A percentile compares a stretch with the other conserved stretches of the same genome.
These are phyloP conservation scores for Alligator mississippiensis DNA, from an alignment of 2,113 vertebrate species.

Conservation along the genomic window DNA sequence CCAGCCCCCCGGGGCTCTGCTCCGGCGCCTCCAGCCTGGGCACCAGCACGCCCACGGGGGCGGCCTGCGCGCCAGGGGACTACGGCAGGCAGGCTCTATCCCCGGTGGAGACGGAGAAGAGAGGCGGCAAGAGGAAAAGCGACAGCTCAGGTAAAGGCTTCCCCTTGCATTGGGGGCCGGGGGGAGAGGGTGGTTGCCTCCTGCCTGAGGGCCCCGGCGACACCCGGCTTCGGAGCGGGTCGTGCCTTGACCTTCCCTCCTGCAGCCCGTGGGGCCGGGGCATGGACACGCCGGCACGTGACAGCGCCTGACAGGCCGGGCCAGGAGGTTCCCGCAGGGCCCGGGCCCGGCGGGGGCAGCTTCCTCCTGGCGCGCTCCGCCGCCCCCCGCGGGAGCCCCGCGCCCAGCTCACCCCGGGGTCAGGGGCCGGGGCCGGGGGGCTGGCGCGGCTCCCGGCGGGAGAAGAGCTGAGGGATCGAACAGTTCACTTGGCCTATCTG, in stretches of 20 bases:
- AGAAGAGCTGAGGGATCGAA: too few species aligned
- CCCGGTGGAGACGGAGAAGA: slow-evolving; percentile 93
- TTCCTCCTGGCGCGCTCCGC: neutral
- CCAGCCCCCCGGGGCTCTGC: slow-evolving; percentile 89
- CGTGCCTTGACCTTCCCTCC: neutral
- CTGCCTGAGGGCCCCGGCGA: neutral
- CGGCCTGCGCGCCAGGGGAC: slow-evolving; percentile 90
- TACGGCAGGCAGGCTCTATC: slow-evolving; percentile 94
- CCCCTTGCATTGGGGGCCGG: neutral
- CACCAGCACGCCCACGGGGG: slow-evolving; percentile 87
- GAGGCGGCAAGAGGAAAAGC: slow-evolving; percentile 92
- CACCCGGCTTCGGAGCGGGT: too few species aligned
- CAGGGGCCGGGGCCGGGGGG: too few species aligned
- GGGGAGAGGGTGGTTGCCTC: neutral
- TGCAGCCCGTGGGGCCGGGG: neutral
- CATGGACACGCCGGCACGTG: slow-evolving; percentile 31
- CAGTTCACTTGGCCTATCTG: too few species aligned
- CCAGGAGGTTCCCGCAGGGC: neutral
- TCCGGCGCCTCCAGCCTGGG: slow-evolving; percentile 90
- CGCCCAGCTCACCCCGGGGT: too few species aligned
- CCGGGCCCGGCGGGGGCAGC: too few species aligned
- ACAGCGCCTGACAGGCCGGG: slow-evolving; percentile 38
- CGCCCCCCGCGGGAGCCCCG: too few species aligned
- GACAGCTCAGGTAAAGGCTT: slow-evolving; percentile 93
- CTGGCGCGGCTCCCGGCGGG: too few species aligned